Evolutionary conservation across 64 coral and sea anemone genomes (phyloP), one percentile per base, ranked within the genome.

Genomic region (Acropora tenuis): DNA sequence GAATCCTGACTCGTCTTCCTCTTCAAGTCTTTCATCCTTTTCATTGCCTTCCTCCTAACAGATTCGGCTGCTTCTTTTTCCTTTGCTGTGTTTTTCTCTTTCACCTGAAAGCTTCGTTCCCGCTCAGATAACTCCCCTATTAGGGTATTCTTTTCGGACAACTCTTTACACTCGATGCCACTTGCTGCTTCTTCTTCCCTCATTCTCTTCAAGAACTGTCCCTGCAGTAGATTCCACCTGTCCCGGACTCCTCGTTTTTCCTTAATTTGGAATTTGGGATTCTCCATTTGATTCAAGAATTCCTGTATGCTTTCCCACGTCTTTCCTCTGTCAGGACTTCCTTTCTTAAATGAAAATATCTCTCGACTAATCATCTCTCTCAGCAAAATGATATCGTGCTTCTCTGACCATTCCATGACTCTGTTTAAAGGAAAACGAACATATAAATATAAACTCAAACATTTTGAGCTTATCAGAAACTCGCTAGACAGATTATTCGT

Each of bases 381-480:
- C 65, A 86, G n/a, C 46, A 86, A 67, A 47, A 86, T 18, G 69
- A 72, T 86, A 41, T 86, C 30, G 30, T 30, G 30, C 30, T 30
- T 30, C 30, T 30, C 82, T 89, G 78, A 53, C 50, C 78, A 80
- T 55, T 80, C 49, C 78, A 80, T 80, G 52, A 55, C 52, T 55
- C 52, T 55, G 52, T 55, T 55, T 63, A 15, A 63, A 63, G 12
- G 59, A 10, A 63, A 63, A 63, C 84, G 66, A 87, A 87, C 66
- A 73, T 87, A 87, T 87, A 87, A 87, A 73, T 87, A 87, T 87
- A 86, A 86, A 86, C 83, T 86, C 83, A 86, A 86, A 86, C 83
- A 86, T 86, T 86, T 86, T 86, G 71, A 86, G 83, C 83, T 86
- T 86, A 87, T 73, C 84, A 87, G 84, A 87, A 87, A 87, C 84